Conservation (phyloP, 2,888 invertebrate species). For the Eristalis pertinax region DNA sequence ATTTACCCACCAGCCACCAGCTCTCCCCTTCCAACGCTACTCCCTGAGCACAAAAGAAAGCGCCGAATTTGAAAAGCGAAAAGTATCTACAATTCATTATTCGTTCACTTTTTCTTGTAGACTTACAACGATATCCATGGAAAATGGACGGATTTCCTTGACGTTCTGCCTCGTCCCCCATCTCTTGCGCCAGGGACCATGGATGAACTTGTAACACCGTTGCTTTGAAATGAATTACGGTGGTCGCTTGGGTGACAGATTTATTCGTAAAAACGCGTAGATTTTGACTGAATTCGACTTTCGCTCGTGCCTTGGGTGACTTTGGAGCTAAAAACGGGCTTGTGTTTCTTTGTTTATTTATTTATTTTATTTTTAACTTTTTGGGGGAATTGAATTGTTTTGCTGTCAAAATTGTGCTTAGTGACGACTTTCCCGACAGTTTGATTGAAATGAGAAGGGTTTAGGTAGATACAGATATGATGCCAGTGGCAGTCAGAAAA, state of each 20-base stretch:
- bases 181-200: not conserved
- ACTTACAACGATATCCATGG: not conserved
- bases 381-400: no score
- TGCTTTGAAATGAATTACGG: not conserved
- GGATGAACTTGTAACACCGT: not conserved
- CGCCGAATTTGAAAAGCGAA: not conserved
- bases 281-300: not conserved
- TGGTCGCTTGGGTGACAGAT: not conserved
- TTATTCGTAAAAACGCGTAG: not conserved
- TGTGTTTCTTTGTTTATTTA: not conserved
- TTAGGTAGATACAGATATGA: no score
- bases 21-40: not conserved
- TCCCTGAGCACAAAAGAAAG: not conserved
- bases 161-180: not conserved
- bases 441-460: no score
- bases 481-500: no score
- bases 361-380: no score
- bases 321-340: not conserved
- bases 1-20: not conserved
- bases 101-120: not conserved
- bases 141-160: not conserved
- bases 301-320: not conserved
- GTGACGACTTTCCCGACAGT: no score
- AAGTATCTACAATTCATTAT: not conserved
- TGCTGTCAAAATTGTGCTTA: no score